Percentiles rank a stretch among this genome's conserved stretches.
These are phyloP conservation scores for Rugalucina vietnamica DNA, from an alignment of 2,888 invertebrate species.

Conservation along the genomic window DNA sequence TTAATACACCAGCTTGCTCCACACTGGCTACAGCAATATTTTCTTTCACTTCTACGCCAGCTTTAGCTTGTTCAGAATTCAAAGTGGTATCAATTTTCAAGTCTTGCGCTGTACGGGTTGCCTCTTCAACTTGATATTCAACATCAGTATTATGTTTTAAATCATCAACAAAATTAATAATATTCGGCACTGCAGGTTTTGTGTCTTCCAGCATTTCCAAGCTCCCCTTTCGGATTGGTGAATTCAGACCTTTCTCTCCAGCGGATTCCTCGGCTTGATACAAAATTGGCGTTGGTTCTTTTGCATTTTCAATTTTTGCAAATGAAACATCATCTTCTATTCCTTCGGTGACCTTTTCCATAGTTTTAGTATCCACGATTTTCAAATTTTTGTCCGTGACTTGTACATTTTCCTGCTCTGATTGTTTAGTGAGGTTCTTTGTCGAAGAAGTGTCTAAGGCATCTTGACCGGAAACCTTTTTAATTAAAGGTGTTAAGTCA, in stretches of 20 bases:
- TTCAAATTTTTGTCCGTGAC: not conserved
- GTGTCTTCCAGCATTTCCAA: slow-evolving; percentile 30
- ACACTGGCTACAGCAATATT: no score
- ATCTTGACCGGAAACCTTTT: not conserved
- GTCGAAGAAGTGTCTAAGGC: not conserved
- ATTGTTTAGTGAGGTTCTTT: not conserved
- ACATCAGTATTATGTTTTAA: slow-evolving; percentile 11
- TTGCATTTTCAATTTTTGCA: not conserved
- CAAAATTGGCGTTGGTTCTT: not conserved
- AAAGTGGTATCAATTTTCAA: not conserved
- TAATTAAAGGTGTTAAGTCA: not conserved
- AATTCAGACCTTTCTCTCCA: not conserved
- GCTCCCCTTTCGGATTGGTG: not conserved
- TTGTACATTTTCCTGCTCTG: not conserved
- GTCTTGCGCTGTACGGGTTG: not conserved
- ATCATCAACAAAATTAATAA: slow-evolving; percentile 9
- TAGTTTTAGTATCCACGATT: not conserved
- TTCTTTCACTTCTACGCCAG: no score
- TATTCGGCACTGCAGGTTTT: slow-evolving; percentile 31
- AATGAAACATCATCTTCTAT: not conserved
- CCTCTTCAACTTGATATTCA: not conserved
- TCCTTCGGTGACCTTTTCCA: not conserved
- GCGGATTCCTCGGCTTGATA: not conserved
- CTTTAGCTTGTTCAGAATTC: not conserved
- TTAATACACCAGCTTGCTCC: no score